Conservation (phyloP, 2,888 invertebrate genomes). For the Himalopsyche tibetana region DNA sequence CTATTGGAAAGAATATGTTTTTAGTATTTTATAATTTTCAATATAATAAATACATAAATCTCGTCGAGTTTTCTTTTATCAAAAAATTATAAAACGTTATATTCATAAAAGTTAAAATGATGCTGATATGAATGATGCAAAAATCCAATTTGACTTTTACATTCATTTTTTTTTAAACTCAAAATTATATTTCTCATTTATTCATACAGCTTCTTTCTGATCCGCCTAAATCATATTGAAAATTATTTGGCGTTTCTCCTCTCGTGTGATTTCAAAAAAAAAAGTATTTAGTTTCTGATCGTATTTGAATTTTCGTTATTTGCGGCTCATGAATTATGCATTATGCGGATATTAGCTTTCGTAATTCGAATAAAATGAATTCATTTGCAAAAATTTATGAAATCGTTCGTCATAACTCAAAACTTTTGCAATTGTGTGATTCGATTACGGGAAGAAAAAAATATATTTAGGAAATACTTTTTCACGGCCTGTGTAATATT, state of each 20-base stretch:
- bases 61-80: too few relatives aligned
- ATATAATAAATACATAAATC: too few relatives aligned
- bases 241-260: neutral
- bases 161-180: too few relatives aligned
- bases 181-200: too few relatives aligned
- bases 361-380: slow-evolving; percentile 43
- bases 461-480: neutral
- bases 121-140: too few relatives aligned
- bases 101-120: too few relatives aligned
- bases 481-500: neutral
- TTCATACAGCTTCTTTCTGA: too few relatives aligned
- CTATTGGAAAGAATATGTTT: too few relatives aligned
- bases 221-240: too few relatives aligned
- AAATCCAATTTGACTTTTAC: too few relatives aligned
- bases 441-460: neutral
- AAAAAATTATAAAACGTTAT: too few relatives aligned
- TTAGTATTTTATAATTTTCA: too few relatives aligned
- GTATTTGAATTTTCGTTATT: slow-evolving; percentile 17
- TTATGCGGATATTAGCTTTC: slow-evolving; percentile 31
- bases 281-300: slow-evolving; percentile 27
- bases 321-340: slow-evolving; percentile 27
- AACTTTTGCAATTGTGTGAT: slow-evolving; percentile 28
- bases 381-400: slow-evolving; percentile 26
- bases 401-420: slow-evolving; percentile 31
- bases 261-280: neutral